These are phyloP conservation scores for Bruchidius siliquastri DNA, from an alignment of 2,888 invertebrate genomes.

Conservation along the genomic window DNA sequence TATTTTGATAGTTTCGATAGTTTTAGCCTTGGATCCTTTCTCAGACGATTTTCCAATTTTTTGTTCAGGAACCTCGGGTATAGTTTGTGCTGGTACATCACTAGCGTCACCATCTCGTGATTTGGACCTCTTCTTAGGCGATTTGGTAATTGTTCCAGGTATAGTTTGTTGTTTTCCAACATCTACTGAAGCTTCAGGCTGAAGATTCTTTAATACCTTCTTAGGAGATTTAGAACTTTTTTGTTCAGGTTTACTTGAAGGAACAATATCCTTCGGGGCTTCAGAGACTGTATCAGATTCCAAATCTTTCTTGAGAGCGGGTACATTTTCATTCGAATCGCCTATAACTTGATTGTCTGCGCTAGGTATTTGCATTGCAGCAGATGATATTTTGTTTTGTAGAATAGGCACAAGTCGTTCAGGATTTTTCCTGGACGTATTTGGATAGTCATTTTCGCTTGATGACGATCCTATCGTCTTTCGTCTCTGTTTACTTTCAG, in stretches of 20 bases:
- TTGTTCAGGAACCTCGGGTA: background rate
- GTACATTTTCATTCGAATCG: background rate
- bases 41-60: background rate
- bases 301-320: background rate
- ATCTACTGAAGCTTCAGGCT: background rate
- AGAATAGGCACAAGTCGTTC: background rate
- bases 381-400: background rate
- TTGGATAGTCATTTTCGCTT: background rate
- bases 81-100: background rate
- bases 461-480: background rate
- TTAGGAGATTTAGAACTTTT: background rate
- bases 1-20: no score
- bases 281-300: no score
- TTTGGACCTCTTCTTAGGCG: background rate
- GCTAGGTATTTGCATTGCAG: background rate
- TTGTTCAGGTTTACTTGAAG: background rate
- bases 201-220: background rate
- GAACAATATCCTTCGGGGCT: background rate
- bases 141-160: background rate
- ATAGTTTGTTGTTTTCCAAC: background rate
- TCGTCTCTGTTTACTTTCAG: background rate
- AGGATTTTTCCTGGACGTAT: background rate
- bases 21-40: background rate
- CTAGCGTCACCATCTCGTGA: background rate
- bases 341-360: background rate